Base-by-base conservation (phyloP, 1,140 invertebrate species). In the Hyposmocoma kahamanoa region DNA sequence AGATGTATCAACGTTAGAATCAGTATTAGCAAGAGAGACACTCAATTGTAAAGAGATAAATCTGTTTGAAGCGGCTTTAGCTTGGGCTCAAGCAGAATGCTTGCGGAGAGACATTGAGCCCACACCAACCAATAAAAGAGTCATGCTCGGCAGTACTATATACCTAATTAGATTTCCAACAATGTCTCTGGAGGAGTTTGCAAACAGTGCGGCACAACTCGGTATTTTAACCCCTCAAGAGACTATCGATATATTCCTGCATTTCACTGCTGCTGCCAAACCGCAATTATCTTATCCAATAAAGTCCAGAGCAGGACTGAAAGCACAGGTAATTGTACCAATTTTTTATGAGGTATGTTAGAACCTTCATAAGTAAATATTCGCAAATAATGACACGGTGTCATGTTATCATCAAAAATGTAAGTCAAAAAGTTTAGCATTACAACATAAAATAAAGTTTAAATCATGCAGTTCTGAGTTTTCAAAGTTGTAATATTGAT, bases 11-110 rank as follows among this genome's bases (percentile, higher is more conserved):
- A 97, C 96, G 1, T 88, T 97, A 46, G 93, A 95, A 76, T 95
- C 93, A 26, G 95, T 97, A 58, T 87, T 97, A 53, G 92, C 91
- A 39, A 89, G 96, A 53, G 96, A 97, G 87, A 97, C 95, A 3
- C 87, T 97, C 22, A 97, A 96, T 78, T 96, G 95, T 78, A 95
- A 96, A 78, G 95, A 97, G 88, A 95, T 94, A 60, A 92, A 94
- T 75, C 83, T 97, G 34, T 95, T 96, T 86, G 93, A 96, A 74
- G 95, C 95, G 28, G 94, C 95, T n/a, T 84, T 97, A 22, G 91
- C 92, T 66, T 97, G 96, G 96, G 95, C 96, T 0, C 89, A 90
- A 22, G 94, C 95, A 4, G 95, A 97, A 84, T 97, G 95, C 77
- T 69, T 88, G 22, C 88, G 95, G 43, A 90, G 92, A 78, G 94